Percentiles rank a stretch among this genome's conserved stretches.
These are phyloP conservation scores for Strix uralensis DNA, from an alignment of 2,113 vertebrate species.

Conservation along the genomic window DNA sequence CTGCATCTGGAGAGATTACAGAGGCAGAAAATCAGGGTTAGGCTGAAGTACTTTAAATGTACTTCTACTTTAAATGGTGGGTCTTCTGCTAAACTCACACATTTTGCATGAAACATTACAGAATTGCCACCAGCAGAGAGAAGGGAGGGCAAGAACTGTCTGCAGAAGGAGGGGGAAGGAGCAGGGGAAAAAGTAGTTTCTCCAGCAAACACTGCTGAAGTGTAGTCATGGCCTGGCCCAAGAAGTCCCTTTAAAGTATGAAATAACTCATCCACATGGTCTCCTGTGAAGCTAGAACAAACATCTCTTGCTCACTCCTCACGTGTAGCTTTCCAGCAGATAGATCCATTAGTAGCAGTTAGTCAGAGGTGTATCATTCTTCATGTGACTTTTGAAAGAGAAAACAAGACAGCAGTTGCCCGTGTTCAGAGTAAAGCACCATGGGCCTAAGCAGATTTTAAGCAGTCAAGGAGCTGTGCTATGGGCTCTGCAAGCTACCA, in stretches of 20 bases:
- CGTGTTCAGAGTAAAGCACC: neutral
- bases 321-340: neutral
- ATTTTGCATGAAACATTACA: neutral
- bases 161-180: neutral
- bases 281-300: neutral
- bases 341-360: neutral
- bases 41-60: neutral
- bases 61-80: neutral
- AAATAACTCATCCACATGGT: neutral
- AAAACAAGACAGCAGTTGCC: neutral
- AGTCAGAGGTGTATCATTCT: neutral
- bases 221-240: neutral
- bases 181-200: neutral
- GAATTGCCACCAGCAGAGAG: neutral
- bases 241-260: neutral
- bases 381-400: neutral
- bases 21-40: neutral
- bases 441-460: neutral
- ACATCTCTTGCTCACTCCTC: neutral
- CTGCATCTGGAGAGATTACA: neutral
- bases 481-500: neutral
- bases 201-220: neutral
- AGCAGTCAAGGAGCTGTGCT: neutral
- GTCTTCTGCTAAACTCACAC: neutral
- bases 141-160: neutral